A percentile compares a stretch with the other conserved stretches of the same genome.
phyloP scores from a whole-genome alignment of 2,113 vertebrate genomes.

The Garra rufa region DNA sequence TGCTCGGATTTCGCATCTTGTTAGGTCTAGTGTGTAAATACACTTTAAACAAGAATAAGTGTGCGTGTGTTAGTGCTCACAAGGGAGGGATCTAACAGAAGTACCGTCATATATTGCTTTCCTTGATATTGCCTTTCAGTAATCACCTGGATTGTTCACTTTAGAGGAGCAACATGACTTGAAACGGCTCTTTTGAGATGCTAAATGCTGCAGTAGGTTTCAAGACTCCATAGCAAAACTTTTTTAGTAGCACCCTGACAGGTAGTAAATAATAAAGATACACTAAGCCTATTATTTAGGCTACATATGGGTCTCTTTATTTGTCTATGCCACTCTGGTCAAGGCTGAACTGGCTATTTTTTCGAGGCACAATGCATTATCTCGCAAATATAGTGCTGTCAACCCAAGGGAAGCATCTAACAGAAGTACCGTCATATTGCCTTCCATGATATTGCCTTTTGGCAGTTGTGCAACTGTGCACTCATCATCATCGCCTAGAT shows the following conservation, averaged over 20 bases:
- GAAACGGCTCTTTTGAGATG: constrained; percentile 1
- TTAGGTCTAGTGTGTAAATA: constrained; percentile 4
- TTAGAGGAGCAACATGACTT: neutral
- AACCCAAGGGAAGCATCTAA: neutral
- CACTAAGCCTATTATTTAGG: neutral
- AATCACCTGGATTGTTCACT: neutral
- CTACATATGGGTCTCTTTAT: neutral
- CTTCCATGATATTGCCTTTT: constrained; percentile 3
- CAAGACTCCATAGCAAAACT: neutral
- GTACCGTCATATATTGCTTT: neutral
- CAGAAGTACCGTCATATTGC: neutral
- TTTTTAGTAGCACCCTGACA: neutral
- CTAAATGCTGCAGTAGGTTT: neutral
- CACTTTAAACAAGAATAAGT: neutral
- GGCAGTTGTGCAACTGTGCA: neutral
- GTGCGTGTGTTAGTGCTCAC: neutral
- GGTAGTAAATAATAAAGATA: constrained; percentile 4
- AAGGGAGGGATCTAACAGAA: neutral
- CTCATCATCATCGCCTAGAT: neutral
- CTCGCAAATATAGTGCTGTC: neutral
- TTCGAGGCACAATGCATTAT: neutral
- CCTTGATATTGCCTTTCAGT: neutral
- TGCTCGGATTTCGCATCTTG: neutral
- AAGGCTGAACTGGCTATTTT: neutral
- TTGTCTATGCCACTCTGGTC: neutral